Percentiles rank a stretch among this genome's conserved stretches.
Evolutionary conservation across 2,888 invertebrate species (phyloP).

Genomic region (Xylophagus ater): DNA sequence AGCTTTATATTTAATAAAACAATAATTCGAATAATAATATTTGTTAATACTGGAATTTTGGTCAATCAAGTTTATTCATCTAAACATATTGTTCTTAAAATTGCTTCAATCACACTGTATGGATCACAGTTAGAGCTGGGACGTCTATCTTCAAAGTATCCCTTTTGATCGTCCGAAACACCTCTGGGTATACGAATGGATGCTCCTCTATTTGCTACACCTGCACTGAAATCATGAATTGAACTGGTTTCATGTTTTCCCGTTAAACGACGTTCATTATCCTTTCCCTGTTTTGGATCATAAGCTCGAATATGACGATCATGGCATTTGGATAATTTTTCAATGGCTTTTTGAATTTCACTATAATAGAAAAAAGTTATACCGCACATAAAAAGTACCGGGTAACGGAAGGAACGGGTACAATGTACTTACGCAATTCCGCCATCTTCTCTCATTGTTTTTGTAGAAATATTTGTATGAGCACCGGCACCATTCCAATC

Average conservation of each 20-base stretch:
- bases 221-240: conserved; percentile 88
- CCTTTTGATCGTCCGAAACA: conserved; percentile 82
- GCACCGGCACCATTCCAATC: conserved; percentile 97
- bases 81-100: conserved; percentile 74
- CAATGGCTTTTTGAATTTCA: conserved; percentile 91
- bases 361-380: conserved; percentile 40
- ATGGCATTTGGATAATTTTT: conserved; percentile 85
- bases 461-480: conserved; percentile 93
- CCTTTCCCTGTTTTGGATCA: conserved; percentile 90
- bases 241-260: conserved; percentile 94
- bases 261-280: conserved; percentile 91
- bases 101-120: conserved; percentile 72
- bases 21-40: too few relatives aligned
- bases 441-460: conserved; percentile 77
- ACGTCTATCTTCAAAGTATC: conserved; percentile 92
- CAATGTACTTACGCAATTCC: conserved; percentile 58
- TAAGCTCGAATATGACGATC: conserved; percentile 90
- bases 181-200: conserved; percentile 89
- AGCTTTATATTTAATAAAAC: too few relatives aligned
- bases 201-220: conserved; percentile 87
- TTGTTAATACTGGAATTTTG: too few relatives aligned
- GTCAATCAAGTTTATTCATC: conserved; percentile 44
- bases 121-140: conserved; percentile 91
- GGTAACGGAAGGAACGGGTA: too few relatives aligned
- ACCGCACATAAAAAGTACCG: neutral